These are phyloP conservation scores for Oligia fasciuncula DNA, from an alignment of 2,888 invertebrate species.

Conservation along the genomic window DNA sequence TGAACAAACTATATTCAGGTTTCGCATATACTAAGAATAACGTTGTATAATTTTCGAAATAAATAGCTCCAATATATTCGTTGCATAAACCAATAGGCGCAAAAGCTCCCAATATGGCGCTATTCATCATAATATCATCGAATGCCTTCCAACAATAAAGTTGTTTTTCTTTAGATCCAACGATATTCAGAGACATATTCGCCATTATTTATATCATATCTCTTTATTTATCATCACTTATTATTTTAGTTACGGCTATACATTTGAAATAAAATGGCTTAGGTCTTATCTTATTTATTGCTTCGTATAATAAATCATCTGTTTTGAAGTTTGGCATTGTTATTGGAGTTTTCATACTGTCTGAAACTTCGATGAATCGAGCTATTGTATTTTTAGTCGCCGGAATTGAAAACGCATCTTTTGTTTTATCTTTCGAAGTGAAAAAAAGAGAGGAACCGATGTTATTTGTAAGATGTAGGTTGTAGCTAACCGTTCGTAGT, in stretches of 20 bases:
- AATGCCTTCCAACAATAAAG: conserved; percentile 27
- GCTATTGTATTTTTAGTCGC: conserved; percentile 42
- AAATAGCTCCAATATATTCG: not conserved
- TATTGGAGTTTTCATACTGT: conserved; percentile 9
- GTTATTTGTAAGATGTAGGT: conserved; percentile 24
- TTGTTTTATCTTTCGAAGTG: conserved; percentile 42
- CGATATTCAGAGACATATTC: conserved; percentile 26
- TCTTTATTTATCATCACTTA: conserved; percentile 44
- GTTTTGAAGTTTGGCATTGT: conserved; percentile 24
- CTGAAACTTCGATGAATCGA: conserved; percentile 24
- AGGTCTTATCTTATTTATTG: conserved; percentile 40
- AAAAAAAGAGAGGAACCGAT: conserved; percentile 24
- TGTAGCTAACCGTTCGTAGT: not conserved
- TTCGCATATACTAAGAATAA: too few relatives aligned
- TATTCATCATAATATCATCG: conserved; percentile 35
- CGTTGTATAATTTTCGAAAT: not conserved
- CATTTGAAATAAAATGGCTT: conserved; percentile 34
- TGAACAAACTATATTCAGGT: too few relatives aligned
- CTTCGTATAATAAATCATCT: conserved; percentile 29
- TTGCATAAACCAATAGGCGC: conserved; percentile 12
- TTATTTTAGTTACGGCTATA: conserved; percentile 46
- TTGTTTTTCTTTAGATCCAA: conserved; percentile 43
- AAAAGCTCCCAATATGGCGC: conserved; percentile 5
- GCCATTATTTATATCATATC: conserved; percentile 44
- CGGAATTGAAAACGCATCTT: conserved; percentile 36